Percentiles rank a stretch among this genome's conserved stretches.
Conservation (phyloP, 2,888 invertebrate species). For the Danaus chrysippus region DNA sequence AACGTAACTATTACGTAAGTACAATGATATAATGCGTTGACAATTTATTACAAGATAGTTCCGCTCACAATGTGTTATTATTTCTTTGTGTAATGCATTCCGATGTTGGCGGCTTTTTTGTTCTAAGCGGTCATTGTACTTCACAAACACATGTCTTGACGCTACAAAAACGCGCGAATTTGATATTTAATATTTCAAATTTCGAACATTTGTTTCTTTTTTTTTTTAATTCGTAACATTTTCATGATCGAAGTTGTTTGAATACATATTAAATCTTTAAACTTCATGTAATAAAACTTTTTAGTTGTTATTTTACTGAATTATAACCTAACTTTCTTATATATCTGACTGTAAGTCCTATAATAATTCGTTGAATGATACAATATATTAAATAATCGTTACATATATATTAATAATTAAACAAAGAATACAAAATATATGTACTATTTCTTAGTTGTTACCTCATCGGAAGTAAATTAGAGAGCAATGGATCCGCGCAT, state of each 20-base stretch:
- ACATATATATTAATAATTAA: constrained; percentile 10
- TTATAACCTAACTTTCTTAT: too few relatives aligned
- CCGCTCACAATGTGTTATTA: constrained; percentile 3
- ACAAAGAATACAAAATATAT: constrained; percentile 8
- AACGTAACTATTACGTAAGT: not conserved
- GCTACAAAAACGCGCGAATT: too few relatives aligned
- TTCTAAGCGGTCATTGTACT: not conserved
- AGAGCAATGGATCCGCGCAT: constrained; percentile 6
- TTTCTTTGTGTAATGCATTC: not conserved
- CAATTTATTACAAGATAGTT: constrained; percentile 1
- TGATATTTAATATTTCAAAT: too few relatives aligned
- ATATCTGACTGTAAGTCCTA: too few relatives aligned
- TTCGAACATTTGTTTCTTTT: too few relatives aligned
- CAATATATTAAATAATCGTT: not conserved
- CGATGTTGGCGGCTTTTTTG: too few relatives aligned
- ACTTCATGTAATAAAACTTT: too few relatives aligned
- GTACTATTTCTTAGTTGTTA: constrained; percentile 16
- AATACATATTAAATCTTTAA: too few relatives aligned
- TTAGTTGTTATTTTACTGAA: too few relatives aligned
- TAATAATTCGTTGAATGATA: too few relatives aligned
- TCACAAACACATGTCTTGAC: not conserved
- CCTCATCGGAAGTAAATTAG: constrained; percentile 14
- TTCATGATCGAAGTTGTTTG: too few relatives aligned
- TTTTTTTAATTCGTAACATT: too few relatives aligned
- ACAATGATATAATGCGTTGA: not conserved